Evolutionary conservation across 1,140 invertebrate genomes (phyloP), one percentile per base, ranked within the genome.

Genomic region (Contarinia nasturtii): DNA sequence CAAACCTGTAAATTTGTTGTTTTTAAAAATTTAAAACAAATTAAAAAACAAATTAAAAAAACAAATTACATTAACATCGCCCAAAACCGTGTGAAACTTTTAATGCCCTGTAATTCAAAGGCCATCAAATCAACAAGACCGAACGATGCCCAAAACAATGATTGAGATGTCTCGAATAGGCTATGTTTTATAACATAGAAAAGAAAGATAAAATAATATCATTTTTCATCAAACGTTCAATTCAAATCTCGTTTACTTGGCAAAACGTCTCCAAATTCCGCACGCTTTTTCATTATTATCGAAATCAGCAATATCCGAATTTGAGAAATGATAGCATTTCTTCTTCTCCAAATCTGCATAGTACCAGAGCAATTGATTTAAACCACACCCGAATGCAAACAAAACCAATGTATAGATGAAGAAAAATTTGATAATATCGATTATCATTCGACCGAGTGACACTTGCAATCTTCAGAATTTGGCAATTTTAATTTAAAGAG

Each of bases 281-380:
- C 86, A 89, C 10, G 86, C 82, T 51, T 83, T 79, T 49, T 85
- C 81, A 54, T 83, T 74, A 50, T 77, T 76, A 53, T 84, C 78
- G 50, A 84, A 84, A 55, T 86, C 83, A 0, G 78, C 70, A 7
- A 74, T 52, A 19, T 77, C 80, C 4, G 27, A 5, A n/a, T 67
- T 72, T 4, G 75, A 74, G 21, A 71, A 58, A 49, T 82, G 79
- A 54, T 86, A 83, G 59, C 88, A 93, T 57, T 86, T 86, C 41
- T 74, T 71, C 57, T 81, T 82, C 57, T 91, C 83, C 53, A 89
- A 66, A 53, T 89, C 82, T n/a, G 89, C 85, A 58, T 94, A 95
- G 61, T 93, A 95, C 90, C 89, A 94, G 56, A 93, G 73, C 38
- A 95, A 62, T 59, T 95, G 89, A 66, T 94, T 95, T 52, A 95